These are phyloP conservation scores for Dexiosoma caninum DNA, from an alignment of 2,888 invertebrate genomes.

Conservation along the genomic window DNA sequence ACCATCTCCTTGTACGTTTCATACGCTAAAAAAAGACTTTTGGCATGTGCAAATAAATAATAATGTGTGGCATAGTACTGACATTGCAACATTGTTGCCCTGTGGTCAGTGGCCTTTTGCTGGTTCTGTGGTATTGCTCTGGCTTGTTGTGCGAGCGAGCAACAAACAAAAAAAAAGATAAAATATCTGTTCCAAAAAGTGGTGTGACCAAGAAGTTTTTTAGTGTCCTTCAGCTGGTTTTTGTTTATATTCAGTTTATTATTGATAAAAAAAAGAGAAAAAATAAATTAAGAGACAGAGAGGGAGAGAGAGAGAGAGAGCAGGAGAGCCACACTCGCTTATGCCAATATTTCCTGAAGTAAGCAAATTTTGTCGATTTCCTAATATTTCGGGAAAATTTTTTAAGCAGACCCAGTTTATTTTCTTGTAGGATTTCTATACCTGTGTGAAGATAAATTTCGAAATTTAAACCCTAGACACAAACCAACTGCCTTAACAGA, in stretches of 20 bases:
- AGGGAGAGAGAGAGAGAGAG: no score
- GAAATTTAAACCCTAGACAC: no score
- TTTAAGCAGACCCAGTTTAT: no score
- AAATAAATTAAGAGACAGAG: background rate
- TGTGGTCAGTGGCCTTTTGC: conserved; percentile 27
- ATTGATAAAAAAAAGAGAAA: conserved; percentile 30
- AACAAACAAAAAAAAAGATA: background rate
- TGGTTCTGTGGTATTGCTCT: conserved; percentile 13
- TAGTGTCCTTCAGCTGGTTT: background rate
- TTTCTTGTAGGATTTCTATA: no score
- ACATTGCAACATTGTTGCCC: conserved; percentile 54
- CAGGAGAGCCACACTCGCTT: no score
- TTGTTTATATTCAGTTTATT: conserved; percentile 28
- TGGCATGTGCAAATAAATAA: conserved; percentile 31
- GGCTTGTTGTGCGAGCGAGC: background rate
- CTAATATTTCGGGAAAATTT: no score
- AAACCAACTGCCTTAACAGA: no score
- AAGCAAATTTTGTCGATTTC: no score
- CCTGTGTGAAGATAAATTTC: no score
- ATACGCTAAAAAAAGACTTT: background rate
- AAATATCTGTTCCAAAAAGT: background rate
- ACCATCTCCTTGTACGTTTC: background rate
- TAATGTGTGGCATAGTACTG: conserved; percentile 30
- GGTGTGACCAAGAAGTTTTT: conserved; percentile 5
- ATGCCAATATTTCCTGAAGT: no score